Evolutionary conservation across 2,888 invertebrate genomes (phyloP).

Genomic region (Chalcis sispes): DNA sequence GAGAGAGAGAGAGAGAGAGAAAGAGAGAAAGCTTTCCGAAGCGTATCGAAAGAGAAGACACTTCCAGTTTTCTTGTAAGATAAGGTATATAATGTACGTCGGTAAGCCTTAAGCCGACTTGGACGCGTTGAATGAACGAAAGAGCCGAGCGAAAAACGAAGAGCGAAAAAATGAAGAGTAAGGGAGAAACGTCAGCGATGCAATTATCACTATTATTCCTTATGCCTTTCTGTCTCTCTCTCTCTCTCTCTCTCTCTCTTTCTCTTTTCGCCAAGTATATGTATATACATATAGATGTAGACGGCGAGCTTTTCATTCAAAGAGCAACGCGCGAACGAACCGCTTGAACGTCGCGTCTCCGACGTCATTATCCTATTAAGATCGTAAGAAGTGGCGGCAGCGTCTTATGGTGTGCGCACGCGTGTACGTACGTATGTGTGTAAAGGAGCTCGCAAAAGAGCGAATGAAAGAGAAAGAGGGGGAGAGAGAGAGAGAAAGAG

Average conservation of each 20-base stretch:
- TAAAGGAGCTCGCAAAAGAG: too few relatives aligned
- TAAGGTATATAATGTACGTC: too few relatives aligned
- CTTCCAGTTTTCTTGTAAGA: too few relatives aligned
- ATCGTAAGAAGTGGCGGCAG: constrained; percentile 66
- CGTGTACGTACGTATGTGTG: background rate
- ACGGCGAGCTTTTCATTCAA: too few relatives aligned
- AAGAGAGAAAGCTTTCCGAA: too few relatives aligned
- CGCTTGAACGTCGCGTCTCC: constrained; percentile 35
- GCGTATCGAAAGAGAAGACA: too few relatives aligned
- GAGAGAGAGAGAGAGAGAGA: too few relatives aligned
- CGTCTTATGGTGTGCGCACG: too few relatives aligned
- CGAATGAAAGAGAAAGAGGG: background rate
- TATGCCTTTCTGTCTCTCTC: constrained; percentile 48
- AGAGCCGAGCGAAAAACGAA: background rate
- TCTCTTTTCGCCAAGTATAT: too few relatives aligned
- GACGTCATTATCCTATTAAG: constrained; percentile 73
- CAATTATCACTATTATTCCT: constrained; percentile 62
- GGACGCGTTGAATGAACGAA: background rate
- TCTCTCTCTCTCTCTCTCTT: background rate
- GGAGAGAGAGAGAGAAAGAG: background rate
- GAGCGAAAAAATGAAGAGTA: background rate
- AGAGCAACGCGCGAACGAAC: constrained; percentile 6
- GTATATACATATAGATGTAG: too few relatives aligned
- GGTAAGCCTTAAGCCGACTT: background rate
- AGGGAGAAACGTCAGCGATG: background rate